Conservation (phyloP, 2,888 invertebrate genomes). For the Leptopilina syphax region DNA sequence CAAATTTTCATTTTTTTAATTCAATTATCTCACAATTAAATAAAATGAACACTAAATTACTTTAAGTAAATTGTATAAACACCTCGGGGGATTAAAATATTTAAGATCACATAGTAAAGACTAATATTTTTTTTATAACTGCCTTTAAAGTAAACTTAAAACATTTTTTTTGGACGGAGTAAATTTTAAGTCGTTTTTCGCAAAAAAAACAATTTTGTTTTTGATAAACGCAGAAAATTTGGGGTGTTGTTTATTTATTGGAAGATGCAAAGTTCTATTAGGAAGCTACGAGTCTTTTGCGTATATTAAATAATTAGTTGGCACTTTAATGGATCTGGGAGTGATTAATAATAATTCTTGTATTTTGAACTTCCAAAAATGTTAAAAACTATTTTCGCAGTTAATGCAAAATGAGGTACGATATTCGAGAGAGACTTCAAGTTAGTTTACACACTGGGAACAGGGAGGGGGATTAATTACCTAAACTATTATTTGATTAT, state of each 20-base stretch:
- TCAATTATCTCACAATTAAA: not conserved
- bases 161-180: constrained; percentile 22
- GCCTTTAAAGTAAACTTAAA: constrained; percentile 6
- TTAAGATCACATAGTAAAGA: not conserved
- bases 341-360: not conserved
- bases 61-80: not conserved
- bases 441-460: not conserved
- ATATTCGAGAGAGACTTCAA: constrained; percentile 6
- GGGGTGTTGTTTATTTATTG: not conserved
- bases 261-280: constrained; percentile 15
- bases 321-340: constrained; percentile 4
- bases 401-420: not conserved
- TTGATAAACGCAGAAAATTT: not conserved
- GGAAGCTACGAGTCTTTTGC: constrained; percentile 10
- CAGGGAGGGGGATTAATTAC: too few species aligned
- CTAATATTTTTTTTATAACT: not conserved
- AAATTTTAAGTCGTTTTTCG: not conserved
- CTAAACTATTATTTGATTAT: too few species aligned
- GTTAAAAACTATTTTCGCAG: not conserved
- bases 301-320: constrained; percentile 6
- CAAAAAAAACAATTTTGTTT: not conserved
- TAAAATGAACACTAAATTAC: not conserved
- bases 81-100: not conserved
- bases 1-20: not conserved
- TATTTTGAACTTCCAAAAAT: not conserved